Conservation (phyloP, 1,140 invertebrate species). For the Drosophila repleta region DNA sequence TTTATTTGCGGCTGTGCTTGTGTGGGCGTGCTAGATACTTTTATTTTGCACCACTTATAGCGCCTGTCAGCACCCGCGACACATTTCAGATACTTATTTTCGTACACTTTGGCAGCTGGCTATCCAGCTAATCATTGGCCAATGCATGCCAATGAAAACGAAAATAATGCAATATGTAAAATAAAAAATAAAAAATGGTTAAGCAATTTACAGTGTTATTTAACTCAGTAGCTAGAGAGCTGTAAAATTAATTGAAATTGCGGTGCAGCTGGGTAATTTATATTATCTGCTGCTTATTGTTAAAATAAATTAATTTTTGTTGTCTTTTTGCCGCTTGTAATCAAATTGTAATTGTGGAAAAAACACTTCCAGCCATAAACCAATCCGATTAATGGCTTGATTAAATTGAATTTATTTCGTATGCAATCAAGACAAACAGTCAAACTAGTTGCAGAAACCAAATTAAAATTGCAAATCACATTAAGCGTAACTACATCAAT, state of each 20-base stretch:
- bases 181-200: conserved; percentile 21
- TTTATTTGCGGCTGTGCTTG: conserved; percentile 38
- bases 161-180: neutral
- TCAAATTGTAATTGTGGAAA: conserved; percentile 33
- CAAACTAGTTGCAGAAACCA: conserved; percentile 20
- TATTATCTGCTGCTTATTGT: conserved; percentile 68
- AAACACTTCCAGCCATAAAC: conserved; percentile 28
- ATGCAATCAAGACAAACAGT: conserved; percentile 36
- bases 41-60: conserved; percentile 45
- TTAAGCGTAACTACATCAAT: conserved; percentile 14
- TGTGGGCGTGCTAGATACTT: conserved; percentile 52
- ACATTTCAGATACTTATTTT: conserved; percentile 52
- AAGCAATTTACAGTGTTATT: conserved; percentile 34
- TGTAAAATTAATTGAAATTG: conserved; percentile 79
- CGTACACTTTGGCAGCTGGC: conserved; percentile 1
- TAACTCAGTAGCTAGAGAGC: conserved; percentile 20
- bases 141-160: neutral
- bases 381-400: conserved; percentile 74
- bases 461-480: conserved; percentile 43
- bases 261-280: conserved; percentile 64
- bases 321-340: conserved; percentile 30
- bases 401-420: conserved; percentile 72
- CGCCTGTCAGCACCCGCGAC: conserved; percentile 48
- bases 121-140: conserved; percentile 28
- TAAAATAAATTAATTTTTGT: conserved; percentile 74